Conservation (phyloP, 2,797 vertebrate species). For the Malurus leucopterus region DNA sequence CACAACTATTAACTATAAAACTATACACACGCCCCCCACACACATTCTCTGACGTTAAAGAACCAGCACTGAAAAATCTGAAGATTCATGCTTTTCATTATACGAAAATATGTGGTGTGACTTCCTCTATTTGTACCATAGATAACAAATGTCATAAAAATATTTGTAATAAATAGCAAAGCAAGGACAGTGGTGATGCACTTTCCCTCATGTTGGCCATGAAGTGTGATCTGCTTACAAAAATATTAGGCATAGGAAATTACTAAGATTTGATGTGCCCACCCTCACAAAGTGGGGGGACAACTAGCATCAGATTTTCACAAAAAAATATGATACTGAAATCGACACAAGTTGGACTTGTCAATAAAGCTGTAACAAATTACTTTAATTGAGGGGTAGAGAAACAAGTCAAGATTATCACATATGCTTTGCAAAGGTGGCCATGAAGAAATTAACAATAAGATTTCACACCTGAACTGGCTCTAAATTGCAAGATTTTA, state of each 20-base stretch:
- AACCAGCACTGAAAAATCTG: background rate
- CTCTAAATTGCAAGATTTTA: background rate
- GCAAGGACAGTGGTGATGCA: background rate
- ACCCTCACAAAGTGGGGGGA: background rate
- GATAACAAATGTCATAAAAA: background rate
- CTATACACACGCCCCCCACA: fast-evolving
- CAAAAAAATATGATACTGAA: background rate
- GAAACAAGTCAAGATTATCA: background rate
- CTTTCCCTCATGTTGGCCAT: fast-evolving
- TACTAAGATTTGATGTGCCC: background rate
- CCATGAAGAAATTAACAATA: background rate
- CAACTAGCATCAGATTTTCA: background rate
- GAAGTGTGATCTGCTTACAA: background rate
- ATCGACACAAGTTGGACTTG: background rate
- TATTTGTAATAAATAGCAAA: background rate
- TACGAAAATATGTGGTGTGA: background rate
- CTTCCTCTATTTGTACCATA: background rate
- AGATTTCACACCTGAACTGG: background rate
- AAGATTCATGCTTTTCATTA: background rate
- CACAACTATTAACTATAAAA: background rate
- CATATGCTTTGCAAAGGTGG: background rate
- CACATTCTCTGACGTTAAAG: background rate
- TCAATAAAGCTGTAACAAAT: background rate
- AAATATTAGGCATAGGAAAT: background rate
- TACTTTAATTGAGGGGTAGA: background rate